A percentile compares a stretch with the other conserved stretches of the same genome.
These are phyloP conservation scores for Cecidostiba fungosa DNA, from an alignment of 2,888 invertebrate species.

Conservation along the genomic window DNA sequence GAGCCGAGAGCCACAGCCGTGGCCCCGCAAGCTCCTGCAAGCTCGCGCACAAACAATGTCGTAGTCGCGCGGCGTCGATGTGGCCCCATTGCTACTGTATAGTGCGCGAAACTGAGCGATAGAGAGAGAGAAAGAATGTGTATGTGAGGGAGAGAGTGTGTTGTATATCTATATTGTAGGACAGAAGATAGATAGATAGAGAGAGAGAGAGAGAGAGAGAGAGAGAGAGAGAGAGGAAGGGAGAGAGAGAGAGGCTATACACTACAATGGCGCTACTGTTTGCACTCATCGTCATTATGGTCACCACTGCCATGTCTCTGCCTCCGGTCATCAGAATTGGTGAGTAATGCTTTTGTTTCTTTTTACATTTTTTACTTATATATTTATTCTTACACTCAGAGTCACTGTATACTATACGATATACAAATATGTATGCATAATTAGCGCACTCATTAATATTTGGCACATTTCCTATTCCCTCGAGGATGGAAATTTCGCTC, in stretches of 20 bases:
- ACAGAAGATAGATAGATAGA: conserved; percentile 56
- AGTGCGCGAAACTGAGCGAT: conserved; percentile 40
- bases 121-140: conserved; percentile 35
- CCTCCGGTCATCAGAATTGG: conserved; percentile 80
- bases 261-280: conserved; percentile 78
- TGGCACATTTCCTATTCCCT: too few species aligned
- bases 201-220: conserved; percentile 38
- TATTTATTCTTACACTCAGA: too few species aligned
- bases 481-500: too few species aligned
- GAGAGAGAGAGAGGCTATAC: conserved; percentile 1
- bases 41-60: conserved; percentile 7
- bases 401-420: not conserved
- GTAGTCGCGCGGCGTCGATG: conserved; percentile 17
- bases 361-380: not conserved
- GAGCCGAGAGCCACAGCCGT: not conserved
- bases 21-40: not conserved
- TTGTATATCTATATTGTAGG: not conserved
- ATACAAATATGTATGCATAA: too few species aligned
- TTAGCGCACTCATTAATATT: too few species aligned
- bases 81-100: not conserved
- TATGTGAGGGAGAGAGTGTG: conserved; percentile 51
- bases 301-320: conserved; percentile 78
- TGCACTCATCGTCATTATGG: conserved; percentile 78
- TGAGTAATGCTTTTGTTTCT: conserved; percentile 69
- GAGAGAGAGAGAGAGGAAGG: conserved; percentile 15